phyloP scores from a whole-genome alignment of 2,797 vertebrate genomes.

The Mustela erminea region DNA sequence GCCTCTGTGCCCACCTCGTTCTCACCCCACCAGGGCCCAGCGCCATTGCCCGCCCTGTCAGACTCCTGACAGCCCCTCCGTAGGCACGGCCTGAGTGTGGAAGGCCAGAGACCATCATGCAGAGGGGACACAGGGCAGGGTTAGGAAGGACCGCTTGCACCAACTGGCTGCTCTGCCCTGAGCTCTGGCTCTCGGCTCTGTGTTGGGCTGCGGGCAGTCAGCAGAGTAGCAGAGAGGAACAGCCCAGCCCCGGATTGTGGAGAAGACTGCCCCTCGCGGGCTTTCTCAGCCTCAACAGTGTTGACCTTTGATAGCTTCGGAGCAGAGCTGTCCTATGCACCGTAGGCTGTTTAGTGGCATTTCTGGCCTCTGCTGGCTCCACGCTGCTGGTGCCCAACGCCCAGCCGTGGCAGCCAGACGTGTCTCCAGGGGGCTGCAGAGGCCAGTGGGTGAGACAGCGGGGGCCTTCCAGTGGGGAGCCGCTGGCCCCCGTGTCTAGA shows the following conservation, averaged over 20 bases:
- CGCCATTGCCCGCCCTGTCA: not conserved
- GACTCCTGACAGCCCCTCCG: not conserved
- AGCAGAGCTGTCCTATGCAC: not conserved
- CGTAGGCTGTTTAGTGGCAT: not conserved
- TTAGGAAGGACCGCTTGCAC: accelerated
- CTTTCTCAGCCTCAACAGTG: not conserved
- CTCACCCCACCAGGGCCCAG: not conserved
- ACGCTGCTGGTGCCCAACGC: not conserved
- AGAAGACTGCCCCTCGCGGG: no score
- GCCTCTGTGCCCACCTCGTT: accelerated
- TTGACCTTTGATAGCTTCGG: not conserved
- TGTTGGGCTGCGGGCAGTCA: no score
- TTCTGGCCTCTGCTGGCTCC: not conserved
- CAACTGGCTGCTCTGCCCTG: no score
- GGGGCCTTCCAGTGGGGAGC: not conserved
- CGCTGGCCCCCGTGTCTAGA: not conserved
- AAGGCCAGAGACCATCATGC: not conserved
- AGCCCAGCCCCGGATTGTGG: not conserved
- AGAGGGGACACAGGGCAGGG: not conserved
- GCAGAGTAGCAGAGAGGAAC: not conserved
- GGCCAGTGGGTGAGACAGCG: no score
- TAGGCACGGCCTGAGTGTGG: not conserved
- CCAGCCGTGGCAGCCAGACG: accelerated
- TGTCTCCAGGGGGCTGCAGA: not conserved
- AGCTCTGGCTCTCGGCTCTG: not conserved